Conservation (phyloP, 2,113 vertebrate species). For the Struthidea cinerea region DNA sequence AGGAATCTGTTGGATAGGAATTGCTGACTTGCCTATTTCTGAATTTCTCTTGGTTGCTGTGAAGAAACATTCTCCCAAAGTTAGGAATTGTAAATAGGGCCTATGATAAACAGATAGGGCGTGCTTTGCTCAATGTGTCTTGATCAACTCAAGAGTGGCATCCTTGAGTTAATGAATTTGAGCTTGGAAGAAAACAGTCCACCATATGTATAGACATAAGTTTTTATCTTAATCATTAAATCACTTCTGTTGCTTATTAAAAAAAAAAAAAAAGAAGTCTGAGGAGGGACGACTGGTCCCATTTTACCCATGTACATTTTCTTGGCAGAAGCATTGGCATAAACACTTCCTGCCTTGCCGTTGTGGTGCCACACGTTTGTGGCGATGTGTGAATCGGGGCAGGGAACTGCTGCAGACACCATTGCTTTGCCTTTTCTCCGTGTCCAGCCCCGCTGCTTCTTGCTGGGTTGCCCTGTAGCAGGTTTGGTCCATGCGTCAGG, state of each 20-base stretch:
- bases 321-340: slow-evolving; percentile 25
- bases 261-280: neutral
- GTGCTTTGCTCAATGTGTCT: neutral
- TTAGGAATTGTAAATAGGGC: neutral
- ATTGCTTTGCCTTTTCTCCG: slow-evolving; percentile 9
- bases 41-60: neutral
- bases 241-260: slow-evolving; percentile 39
- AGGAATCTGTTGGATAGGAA: neutral
- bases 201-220: slow-evolving; percentile 59
- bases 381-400: neutral
- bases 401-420: neutral
- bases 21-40: neutral
- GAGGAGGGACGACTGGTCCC: slow-evolving; percentile 15
- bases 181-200: slow-evolving; percentile 53
- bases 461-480: neutral
- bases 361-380: neutral
- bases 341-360: slow-evolving; percentile 29
- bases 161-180: slow-evolving; percentile 8
- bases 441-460: neutral
- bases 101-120: neutral
- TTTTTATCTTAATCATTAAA: slow-evolving; percentile 62
- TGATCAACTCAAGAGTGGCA: neutral
- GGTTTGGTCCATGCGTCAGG: neutral
- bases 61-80: neutral
- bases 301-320: slow-evolving; percentile 47